A percentile compares a stretch with the other conserved stretches of the same genome.
Evolutionary conservation across 2,888 invertebrate genomes (phyloP).

Genomic region (Pardosa pseudoannulata): DNA sequence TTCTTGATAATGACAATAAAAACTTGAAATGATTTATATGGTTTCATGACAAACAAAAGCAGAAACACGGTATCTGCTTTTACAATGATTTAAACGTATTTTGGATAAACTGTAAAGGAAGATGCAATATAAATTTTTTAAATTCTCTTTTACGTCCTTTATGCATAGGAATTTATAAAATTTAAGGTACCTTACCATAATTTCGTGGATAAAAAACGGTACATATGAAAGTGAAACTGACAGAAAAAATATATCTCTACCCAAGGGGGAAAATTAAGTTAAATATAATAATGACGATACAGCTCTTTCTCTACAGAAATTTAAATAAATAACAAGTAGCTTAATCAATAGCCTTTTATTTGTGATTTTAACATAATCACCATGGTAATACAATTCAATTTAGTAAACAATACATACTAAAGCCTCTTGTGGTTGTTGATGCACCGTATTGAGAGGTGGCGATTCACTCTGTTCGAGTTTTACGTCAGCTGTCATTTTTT

Average conservation of each 20-base stretch:
- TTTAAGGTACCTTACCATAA: no score
- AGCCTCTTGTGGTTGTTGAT: constrained; percentile 40
- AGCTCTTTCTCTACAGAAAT: not conserved
- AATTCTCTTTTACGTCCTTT: no score
- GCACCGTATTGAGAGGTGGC: constrained; percentile 38
- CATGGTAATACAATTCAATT: constrained; percentile 23
- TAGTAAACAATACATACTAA: constrained; percentile 57
- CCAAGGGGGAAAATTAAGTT: not conserved
- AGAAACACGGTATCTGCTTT: no score
- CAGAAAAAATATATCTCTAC: no score
- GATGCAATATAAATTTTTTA: no score
- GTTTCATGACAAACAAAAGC: no score
- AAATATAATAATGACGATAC: not conserved
- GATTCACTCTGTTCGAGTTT: constrained; percentile 41
- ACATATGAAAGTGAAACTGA: no score
- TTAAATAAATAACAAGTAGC: not conserved
- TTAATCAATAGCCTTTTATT: not conserved
- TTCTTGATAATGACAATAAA: not conserved
- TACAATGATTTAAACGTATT: no score
- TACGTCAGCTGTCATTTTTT: constrained; percentile 57
- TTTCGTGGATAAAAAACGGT: no score
- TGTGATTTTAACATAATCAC: constrained; percentile 24
- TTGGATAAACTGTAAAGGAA: no score
- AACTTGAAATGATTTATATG: no score
- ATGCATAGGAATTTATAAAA: no score